Conservation (phyloP, 2,888 invertebrate genomes). For the Polia nebulosa region DNA sequence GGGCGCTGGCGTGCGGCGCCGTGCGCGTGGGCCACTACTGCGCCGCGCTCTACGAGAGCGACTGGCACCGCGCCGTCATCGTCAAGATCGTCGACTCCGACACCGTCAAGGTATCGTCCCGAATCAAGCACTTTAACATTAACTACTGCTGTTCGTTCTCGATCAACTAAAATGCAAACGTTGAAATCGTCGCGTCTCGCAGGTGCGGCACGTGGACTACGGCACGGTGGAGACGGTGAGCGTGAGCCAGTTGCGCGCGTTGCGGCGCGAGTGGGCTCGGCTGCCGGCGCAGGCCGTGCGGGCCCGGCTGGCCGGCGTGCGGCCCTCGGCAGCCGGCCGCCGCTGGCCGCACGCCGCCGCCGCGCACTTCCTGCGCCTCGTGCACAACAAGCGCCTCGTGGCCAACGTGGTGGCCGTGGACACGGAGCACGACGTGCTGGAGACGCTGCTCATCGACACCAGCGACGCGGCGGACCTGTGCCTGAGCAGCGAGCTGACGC, state of each 20-base stretch:
- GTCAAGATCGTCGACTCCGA: constrained; percentile 81
- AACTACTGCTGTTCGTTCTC: no score
- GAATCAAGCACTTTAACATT: no score
- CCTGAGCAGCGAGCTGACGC: constrained; percentile 86
- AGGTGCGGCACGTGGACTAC: constrained; percentile 92
- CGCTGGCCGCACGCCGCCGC: constrained; percentile 87
- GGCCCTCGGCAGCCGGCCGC: constrained; percentile 80
- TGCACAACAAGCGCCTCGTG: constrained; percentile 79
- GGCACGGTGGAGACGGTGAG: constrained; percentile 87
- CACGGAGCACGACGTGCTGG: constrained; percentile 75
- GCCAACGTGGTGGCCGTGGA: constrained; percentile 75
- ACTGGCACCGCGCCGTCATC: constrained; percentile 90
- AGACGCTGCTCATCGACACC: constrained; percentile 90
- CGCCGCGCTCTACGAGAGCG: constrained; percentile 82
- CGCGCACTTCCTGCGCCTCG: constrained; percentile 80
- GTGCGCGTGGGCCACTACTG: constrained; percentile 87
- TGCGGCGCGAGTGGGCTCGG: constrained; percentile 78
- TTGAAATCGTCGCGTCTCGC: background rate
- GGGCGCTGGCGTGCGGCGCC: constrained; percentile 79
- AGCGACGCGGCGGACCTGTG: constrained; percentile 84
- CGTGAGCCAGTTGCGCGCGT: constrained; percentile 74
- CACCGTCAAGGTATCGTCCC: constrained; percentile 80
- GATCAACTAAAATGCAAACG: no score
- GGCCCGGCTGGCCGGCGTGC: constrained; percentile 86
- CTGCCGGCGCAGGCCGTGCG: constrained; percentile 89